Evolutionary conservation across 92 coral and sea anemone species (phyloP).

Genomic region (Siderastrea siderea): DNA sequence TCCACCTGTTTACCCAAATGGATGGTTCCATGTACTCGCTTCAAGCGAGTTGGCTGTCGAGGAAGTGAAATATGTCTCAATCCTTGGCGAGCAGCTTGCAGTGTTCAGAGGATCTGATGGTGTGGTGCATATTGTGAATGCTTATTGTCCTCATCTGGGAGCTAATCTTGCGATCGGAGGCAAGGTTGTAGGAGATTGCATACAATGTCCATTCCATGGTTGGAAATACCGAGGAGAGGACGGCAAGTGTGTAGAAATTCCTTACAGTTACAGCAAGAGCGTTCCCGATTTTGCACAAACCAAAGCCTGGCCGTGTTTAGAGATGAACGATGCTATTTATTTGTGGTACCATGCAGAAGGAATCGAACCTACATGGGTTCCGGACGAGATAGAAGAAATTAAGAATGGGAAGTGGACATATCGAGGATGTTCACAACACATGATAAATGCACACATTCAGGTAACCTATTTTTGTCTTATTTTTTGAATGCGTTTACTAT

Average conservation of each 20-base stretch:
- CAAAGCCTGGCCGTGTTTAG: constrained; percentile 86
- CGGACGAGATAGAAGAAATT: constrained; percentile 93
- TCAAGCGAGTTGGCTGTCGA: constrained; percentile 79
- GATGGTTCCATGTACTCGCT: constrained; percentile 88
- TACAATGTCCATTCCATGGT: constrained; percentile 96
- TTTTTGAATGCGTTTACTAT: too few relatives aligned
- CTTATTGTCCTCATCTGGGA: constrained; percentile 98
- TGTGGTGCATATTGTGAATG: constrained; percentile 75
- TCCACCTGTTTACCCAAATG: constrained; percentile 96
- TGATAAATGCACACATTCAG: constrained; percentile 88
- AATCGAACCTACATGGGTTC: constrained; percentile 83
- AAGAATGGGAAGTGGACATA: constrained; percentile 78
- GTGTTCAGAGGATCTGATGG: constrained; percentile 97
- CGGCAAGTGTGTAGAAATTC: constrained; percentile 86
- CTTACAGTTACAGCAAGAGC: constrained; percentile 83
- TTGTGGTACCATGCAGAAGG: constrained; percentile 98
- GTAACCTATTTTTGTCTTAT: constrained; percentile 30
- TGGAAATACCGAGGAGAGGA: constrained; percentile 89
- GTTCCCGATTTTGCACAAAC: constrained; percentile 87
- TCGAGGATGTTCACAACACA: constrained; percentile 84
- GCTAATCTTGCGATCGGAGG: constrained; percentile 98
- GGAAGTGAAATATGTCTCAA: constrained; percentile 77
- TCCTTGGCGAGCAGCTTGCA: constrained; percentile 89
- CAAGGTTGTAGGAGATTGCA: constrained; percentile 81
- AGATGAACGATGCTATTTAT: constrained; percentile 76